Evolutionary conservation across 2,888 invertebrate genomes (phyloP).

Genomic region (Ennomos quercinarius): DNA sequence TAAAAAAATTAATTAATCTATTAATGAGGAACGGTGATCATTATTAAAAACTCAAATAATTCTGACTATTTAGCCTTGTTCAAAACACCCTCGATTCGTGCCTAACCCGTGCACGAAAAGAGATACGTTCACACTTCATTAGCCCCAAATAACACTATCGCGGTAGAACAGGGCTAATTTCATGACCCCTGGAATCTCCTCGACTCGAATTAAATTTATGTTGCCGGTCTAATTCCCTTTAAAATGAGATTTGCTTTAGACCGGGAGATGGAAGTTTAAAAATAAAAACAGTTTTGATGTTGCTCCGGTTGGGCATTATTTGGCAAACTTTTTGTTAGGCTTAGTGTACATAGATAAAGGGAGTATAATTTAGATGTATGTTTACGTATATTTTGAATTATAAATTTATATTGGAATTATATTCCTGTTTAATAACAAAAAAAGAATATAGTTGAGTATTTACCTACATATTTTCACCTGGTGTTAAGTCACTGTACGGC

Average conservation of each 20-base stretch:
- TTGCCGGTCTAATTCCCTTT: constrained; percentile 48
- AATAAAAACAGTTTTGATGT: constrained; percentile 3
- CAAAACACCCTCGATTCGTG: constrained; percentile 4
- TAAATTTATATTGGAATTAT: too few relatives aligned
- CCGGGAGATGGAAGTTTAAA: background rate
- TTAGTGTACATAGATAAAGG: too few relatives aligned
- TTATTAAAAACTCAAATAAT: background rate
- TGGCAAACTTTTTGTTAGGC: too few relatives aligned
- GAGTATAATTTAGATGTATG: too few relatives aligned
- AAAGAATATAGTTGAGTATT: too few relatives aligned
- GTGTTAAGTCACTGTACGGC: too few relatives aligned
- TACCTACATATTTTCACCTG: too few relatives aligned
- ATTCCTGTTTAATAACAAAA: too few relatives aligned
- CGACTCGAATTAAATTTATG: constrained; percentile 65
- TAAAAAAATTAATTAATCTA: too few relatives aligned
- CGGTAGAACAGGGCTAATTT: constrained; percentile 39
- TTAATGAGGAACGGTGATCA: too few relatives aligned
- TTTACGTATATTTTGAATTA: too few relatives aligned
- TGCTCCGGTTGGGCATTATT: background rate
- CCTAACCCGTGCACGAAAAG: constrained; percentile 21
- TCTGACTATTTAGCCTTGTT: constrained; percentile 1
- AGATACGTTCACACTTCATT: constrained; percentile 32
- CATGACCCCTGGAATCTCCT: constrained; percentile 59
- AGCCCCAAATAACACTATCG: constrained; percentile 29
- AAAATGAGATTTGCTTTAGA: constrained; percentile 49